Evolutionary conservation across 2,113 vertebrate genomes (phyloP).

Genomic region (Morone saxatilis): DNA sequence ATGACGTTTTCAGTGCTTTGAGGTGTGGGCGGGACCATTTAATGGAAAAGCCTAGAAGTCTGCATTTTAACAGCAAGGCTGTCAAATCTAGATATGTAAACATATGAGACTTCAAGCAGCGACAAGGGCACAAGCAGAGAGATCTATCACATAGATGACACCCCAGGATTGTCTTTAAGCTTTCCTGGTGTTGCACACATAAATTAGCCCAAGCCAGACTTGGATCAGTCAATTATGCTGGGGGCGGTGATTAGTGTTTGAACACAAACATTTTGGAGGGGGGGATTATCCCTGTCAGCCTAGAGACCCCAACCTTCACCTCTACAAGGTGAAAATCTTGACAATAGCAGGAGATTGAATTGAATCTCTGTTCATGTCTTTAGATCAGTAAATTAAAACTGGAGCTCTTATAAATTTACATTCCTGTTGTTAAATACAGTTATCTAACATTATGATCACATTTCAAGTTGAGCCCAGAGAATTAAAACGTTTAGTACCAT

Average conservation of each 20-base stretch:
- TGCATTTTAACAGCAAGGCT: constrained; percentile 52
- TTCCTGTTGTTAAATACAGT: constrained; percentile 30
- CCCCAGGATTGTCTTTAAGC: constrained; percentile 81
- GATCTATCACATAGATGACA: constrained; percentile 78
- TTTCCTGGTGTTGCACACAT: constrained; percentile 76
- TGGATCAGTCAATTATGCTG: constrained; percentile 77
- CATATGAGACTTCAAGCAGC: constrained; percentile 64
- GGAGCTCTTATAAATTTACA: constrained; percentile 1
- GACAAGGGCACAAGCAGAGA: constrained; percentile 61
- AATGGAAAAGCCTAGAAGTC: constrained; percentile 44
- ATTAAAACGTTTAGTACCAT: neutral
- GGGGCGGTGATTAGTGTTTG: constrained; percentile 80
- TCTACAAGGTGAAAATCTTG: constrained; percentile 63
- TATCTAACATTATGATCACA: constrained; percentile 3
- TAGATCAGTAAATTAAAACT: constrained; percentile 16
- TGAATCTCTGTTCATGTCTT: constrained; percentile 26
- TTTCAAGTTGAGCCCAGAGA: constrained; percentile 23
- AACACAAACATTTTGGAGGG: constrained; percentile 79
- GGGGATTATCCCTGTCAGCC: constrained; percentile 81
- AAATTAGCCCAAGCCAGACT: constrained; percentile 80
- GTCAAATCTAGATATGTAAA: constrained; percentile 71
- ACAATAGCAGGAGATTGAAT: constrained; percentile 38
- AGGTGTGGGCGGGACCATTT: constrained; percentile 15
- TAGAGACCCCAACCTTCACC: constrained; percentile 78
- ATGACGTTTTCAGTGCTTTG: constrained; percentile 18